These are phyloP conservation scores for Drosophila setosimentum DNA, from an alignment of 2,888 invertebrate genomes.

Conservation along the genomic window DNA sequence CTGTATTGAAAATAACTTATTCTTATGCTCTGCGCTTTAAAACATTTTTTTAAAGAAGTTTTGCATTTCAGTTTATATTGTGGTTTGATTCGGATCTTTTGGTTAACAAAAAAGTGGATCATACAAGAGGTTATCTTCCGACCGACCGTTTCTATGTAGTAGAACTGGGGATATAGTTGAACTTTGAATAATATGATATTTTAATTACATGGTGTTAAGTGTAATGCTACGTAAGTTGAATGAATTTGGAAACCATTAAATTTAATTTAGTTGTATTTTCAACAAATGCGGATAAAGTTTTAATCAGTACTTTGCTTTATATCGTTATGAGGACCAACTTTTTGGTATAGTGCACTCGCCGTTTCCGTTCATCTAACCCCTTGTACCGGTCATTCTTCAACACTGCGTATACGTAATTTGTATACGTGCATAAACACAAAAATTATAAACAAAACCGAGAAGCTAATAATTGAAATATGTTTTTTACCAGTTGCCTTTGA, in stretches of 20 bases:
- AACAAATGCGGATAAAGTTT: neutral
- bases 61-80: neutral
- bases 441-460: neutral
- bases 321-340: neutral
- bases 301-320: neutral
- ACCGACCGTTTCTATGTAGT: neutral
- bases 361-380: neutral
- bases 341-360: neutral
- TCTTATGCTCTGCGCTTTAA: neutral
- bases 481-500: neutral
- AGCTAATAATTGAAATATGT: constrained; percentile 12
- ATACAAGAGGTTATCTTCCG: neutral
- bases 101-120: neutral
- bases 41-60: neutral
- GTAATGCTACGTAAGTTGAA: neutral
- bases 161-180: neutral
- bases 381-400: neutral
- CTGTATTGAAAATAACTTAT: neutral
- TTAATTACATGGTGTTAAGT: neutral
- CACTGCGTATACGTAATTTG: constrained; percentile 6
- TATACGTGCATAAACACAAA: neutral
- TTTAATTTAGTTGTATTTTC: neutral
- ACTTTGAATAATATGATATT: neutral
- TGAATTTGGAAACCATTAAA: neutral
- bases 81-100: neutral